phyloP scores from a whole-genome alignment of 2,797 vertebrate genomes.

The Coregonus suidteri region DNA sequence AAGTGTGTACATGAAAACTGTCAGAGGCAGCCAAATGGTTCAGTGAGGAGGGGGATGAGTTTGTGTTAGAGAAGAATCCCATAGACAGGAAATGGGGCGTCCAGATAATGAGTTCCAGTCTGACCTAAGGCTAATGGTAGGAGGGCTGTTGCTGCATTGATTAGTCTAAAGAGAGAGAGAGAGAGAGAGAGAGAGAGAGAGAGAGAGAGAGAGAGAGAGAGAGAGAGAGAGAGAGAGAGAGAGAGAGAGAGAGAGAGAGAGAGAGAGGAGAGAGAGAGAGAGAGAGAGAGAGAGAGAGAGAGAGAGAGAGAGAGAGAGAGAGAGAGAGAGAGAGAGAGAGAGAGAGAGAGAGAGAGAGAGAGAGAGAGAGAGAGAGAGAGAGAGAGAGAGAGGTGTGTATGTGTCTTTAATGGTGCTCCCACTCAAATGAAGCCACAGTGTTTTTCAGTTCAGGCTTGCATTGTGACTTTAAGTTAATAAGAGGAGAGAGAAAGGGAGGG shows the following conservation, averaged over 20 bases:
- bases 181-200: not conserved
- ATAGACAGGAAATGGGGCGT: constrained; percentile 82
- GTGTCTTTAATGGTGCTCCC: not conserved
- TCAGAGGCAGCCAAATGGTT: constrained; percentile 54
- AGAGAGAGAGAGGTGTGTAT: not conserved
- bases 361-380: not conserved
- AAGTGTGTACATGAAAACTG: not conserved
- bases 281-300: too few relatives aligned
- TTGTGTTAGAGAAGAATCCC: constrained; percentile 52
- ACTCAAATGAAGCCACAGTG: not conserved
- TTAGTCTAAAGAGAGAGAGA: too few relatives aligned
- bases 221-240: too few relatives aligned
- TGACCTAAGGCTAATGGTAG: constrained; percentile 49
- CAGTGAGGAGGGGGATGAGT: constrained; percentile 58
- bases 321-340: too few relatives aligned
- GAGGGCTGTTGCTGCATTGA: not conserved
- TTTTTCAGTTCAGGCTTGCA: constrained; percentile 3
- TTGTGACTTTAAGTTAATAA: constrained; percentile 22
- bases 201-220: too few relatives aligned
- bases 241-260: too few relatives aligned
- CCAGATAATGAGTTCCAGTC: constrained; percentile 81
- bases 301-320: too few relatives aligned
- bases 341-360: not conserved
- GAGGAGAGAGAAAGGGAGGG: constrained; percentile 13
- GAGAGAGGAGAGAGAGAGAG: too few relatives aligned